Conservation (phyloP, 2,888 invertebrate genomes). For the Desoria tigrina region DNA sequence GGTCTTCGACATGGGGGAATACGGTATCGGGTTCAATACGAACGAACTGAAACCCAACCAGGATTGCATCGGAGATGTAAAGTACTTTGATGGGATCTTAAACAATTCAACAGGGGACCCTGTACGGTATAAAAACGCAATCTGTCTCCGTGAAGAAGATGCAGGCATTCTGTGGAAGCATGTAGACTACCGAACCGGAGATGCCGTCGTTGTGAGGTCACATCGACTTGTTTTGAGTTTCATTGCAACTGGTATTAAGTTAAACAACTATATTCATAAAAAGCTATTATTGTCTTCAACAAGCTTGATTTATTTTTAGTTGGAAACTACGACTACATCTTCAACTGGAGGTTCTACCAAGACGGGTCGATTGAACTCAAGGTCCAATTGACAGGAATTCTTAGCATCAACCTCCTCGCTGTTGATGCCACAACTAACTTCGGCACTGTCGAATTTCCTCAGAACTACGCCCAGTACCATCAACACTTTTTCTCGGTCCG, state of each 20-base stretch:
- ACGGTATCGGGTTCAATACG: constrained; percentile 31
- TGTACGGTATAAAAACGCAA: not conserved
- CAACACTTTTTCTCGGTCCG: constrained; percentile 37
- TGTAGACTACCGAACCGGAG: too few species aligned
- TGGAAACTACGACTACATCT: constrained; percentile 43
- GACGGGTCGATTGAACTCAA: constrained; percentile 32
- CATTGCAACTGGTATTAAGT: constrained; percentile 5
- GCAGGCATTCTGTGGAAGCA: constrained; percentile 39
- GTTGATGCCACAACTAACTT: constrained; percentile 4
- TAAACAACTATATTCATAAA: too few species aligned
- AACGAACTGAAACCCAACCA: constrained; percentile 9
- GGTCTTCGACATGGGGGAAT: constrained; percentile 37
- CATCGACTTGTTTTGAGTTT: constrained; percentile 25
- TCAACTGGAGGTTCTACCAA: constrained; percentile 39
- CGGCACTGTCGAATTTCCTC: constrained; percentile 18
- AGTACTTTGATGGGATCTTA: constrained; percentile 19
- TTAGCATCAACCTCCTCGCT: constrained; percentile 21
- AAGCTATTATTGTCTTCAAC: too few species aligned
- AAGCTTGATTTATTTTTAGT: too few species aligned
- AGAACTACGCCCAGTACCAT: constrained; percentile 29
- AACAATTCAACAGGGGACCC: constrained; percentile 25
- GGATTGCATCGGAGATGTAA: constrained; percentile 35
- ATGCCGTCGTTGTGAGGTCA: too few species aligned
- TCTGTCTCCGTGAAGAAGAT: constrained; percentile 42
- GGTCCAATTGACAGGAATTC: constrained; percentile 29